phyloP scores from a whole-genome alignment of 2,888 invertebrate species.

The Pyrrhosoma nymphula region DNA sequence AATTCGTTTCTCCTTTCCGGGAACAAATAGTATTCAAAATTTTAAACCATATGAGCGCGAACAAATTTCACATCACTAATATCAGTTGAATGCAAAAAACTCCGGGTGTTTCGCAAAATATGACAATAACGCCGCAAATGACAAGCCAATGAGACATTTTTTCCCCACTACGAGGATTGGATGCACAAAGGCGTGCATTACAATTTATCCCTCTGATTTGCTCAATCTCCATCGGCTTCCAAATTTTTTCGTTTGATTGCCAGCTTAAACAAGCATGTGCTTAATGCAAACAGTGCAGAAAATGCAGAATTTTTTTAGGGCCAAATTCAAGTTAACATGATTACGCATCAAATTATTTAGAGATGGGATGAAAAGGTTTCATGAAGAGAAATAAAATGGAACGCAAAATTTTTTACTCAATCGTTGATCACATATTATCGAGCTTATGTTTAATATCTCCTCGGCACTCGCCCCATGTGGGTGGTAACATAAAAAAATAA shows the following conservation, averaged over 20 bases:
- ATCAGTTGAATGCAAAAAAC: too few relatives aligned
- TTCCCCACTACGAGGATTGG: too few relatives aligned
- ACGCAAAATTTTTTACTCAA: background rate
- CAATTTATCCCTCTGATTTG: background rate
- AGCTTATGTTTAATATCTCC: background rate
- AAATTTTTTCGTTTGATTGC: background rate
- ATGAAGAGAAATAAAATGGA: background rate
- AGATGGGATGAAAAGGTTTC: background rate
- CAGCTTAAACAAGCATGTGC: background rate
- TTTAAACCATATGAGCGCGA: too few relatives aligned
- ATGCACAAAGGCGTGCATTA: background rate
- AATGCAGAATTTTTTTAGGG: background rate
- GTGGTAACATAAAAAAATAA: background rate
- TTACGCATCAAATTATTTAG: background rate
- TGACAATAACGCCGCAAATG: too few relatives aligned
- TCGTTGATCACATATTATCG: background rate
- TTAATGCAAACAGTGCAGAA: background rate
- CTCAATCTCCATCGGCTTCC: background rate
- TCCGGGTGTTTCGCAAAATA: too few relatives aligned
- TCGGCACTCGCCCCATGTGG: background rate
- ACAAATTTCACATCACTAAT: too few relatives aligned
- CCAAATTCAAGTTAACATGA: background rate
- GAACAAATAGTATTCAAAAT: too few relatives aligned
- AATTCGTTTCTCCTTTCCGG: too few relatives aligned
- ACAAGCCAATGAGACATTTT: too few relatives aligned